Evolutionary conservation across 2,797 vertebrate genomes (phyloP).

Genomic region (Xiphorhynchus erythropygius): DNA sequence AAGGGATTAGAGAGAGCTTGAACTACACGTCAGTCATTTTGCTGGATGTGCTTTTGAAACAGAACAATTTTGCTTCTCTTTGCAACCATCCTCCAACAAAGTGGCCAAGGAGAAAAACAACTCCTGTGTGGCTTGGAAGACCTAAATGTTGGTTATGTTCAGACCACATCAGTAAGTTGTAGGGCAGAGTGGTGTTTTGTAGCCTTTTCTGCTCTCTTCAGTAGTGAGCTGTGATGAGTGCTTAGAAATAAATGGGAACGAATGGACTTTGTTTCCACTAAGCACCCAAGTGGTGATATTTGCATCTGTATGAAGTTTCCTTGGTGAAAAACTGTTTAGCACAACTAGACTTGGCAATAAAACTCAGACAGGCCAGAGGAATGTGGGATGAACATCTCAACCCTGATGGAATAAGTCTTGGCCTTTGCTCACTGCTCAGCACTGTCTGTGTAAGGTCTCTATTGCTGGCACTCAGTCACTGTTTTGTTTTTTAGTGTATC

Average conservation of each 20-base stretch:
- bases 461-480: not conserved
- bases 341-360: not conserved
- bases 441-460: not conserved
- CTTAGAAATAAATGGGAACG: not conserved
- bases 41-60: not conserved
- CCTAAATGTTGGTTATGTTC: not conserved
- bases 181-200: not conserved
- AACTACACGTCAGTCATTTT: not conserved
- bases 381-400: not conserved
- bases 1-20: not conserved
- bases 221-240: not conserved
- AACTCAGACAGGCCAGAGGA: not conserved
- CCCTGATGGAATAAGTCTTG: not conserved
- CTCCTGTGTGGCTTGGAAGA: not conserved
- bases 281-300: not conserved
- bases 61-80: not conserved
- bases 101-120: not conserved
- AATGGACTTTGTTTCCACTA: not conserved
- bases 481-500: too few species aligned
- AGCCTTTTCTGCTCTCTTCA: not conserved
- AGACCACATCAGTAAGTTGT: not conserved
- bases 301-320: not conserved
- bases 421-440: not conserved
- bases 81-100: not conserved
- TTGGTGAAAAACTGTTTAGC: not conserved